These are phyloP conservation scores for Arenaria interpres DNA, from an alignment of 2,113 vertebrate genomes.

Conservation along the genomic window DNA sequence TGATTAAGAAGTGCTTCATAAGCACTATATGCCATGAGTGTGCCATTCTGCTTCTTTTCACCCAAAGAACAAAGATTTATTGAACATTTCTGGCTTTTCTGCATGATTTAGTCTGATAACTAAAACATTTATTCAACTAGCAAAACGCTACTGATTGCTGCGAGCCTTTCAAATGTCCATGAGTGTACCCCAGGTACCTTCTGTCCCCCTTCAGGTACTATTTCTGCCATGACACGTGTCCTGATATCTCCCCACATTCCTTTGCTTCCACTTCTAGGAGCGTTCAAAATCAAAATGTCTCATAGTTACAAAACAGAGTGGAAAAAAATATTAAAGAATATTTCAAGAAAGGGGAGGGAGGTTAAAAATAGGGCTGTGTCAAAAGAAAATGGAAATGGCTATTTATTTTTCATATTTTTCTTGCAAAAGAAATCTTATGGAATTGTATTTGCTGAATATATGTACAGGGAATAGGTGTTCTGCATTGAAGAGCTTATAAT, in stretches of 20 bases:
- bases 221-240: neutral
- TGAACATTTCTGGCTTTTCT: neutral
- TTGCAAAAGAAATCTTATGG: neutral
- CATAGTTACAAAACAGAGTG: neutral
- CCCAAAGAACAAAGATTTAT: neutral
- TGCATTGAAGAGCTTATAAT: neutral
- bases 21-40: neutral
- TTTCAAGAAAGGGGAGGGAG: neutral
- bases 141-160: neutral
- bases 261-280: neutral
- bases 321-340: neutral
- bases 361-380: neutral
- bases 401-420: neutral
- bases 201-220: neutral
- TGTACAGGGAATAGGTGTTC: neutral
- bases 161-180: neutral
- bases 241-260: neutral
- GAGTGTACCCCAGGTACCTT: neutral
- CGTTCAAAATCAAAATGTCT: neutral
- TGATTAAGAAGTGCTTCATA: neutral
- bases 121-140: neutral
- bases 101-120: neutral
- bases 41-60: neutral
- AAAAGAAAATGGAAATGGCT: neutral
- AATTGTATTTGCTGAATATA: neutral